Evolutionary conservation across 1,140 invertebrate genomes (phyloP).

Genomic region (Drosophila sulfurigaster): DNA sequence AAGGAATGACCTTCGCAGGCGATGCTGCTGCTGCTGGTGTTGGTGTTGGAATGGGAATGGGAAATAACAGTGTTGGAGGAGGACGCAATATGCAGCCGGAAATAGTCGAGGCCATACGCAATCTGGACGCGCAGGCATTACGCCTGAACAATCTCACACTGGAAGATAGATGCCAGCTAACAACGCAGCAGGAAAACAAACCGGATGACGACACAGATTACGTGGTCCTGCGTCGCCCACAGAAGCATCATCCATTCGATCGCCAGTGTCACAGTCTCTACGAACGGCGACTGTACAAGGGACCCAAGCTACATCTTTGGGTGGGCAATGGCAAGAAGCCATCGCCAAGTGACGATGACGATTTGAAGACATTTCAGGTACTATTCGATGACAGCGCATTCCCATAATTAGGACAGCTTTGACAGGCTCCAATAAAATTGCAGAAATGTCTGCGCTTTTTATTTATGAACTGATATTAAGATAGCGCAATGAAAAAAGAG

Average conservation of each 20-base stretch:
- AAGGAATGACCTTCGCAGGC: conserved; percentile 51
- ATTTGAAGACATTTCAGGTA: conserved; percentile 70
- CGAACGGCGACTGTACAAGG: conserved; percentile 70
- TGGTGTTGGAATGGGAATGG: neutral
- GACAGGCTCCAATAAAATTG: conserved; percentile 15
- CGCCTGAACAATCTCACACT: conserved; percentile 67
- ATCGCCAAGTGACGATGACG: conserved; percentile 48
- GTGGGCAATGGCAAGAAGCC: conserved; percentile 57
- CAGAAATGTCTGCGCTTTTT: neutral
- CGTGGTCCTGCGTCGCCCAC: conserved; percentile 56
- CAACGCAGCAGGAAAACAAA: conserved; percentile 1
- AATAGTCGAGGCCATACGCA: conserved; percentile 79
- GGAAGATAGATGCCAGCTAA: conserved; percentile 36
- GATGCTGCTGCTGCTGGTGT: neutral
- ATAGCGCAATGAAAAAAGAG: neutral
- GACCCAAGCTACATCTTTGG: conserved; percentile 70
- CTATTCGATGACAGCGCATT: conserved; percentile 6
- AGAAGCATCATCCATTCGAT: conserved; percentile 36
- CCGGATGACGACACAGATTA: conserved; percentile 44
- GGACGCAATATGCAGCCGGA: conserved; percentile 70
- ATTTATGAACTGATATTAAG: conserved; percentile 12
- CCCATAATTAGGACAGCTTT: conserved; percentile 17
- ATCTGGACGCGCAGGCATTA: conserved; percentile 70
- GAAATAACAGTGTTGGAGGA: neutral
- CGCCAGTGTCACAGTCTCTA: conserved; percentile 65